Base-by-base conservation (phyloP, 2,113 vertebrate genomes). In the Geococcyx californianus region DNA sequence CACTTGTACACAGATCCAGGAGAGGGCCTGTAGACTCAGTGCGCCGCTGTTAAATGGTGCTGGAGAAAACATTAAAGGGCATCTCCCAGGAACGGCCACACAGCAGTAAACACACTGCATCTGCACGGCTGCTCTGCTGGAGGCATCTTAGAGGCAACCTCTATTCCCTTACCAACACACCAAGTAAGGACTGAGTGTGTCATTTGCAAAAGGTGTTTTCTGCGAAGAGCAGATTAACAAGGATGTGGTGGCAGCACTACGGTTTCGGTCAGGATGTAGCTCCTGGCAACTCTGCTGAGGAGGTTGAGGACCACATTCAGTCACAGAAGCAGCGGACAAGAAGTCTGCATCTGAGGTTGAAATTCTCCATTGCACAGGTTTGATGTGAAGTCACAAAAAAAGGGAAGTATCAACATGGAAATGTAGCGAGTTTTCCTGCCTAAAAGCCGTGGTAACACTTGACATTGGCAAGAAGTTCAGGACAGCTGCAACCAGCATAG, bases 21-120 rank as follows among this genome's bases (percentile, higher is more conserved):
- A 7, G 6, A 26, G 8, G 3, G 0, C 7, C 26, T 5, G 8
- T 19, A 34, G 13, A 4, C 20, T 31, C 60, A 42, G 34, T 0
- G 0, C 4, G 15, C 33, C 40, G 28, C 88, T 58, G 25, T 45
- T 45, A 62, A 33, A 14, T 51, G 20, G 3, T 13, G 29, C 33
- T 25, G 36, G 31, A 72, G 62, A 58, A 13, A 36, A 5, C 10
- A 14, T 16, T 42, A 14, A 75, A 68, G 51, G 38, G n/a, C n/a
- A n/a, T n/a, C n/a, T n/a, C n/a, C n/a, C n/a, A n/a, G n/a, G n/a
- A n/a, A n/a, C n/a, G n/a, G n/a, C n/a, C n/a, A n/a, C n/a, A n/a
- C n/a, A n/a, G n/a, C n/a, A n/a, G n/a, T n/a, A n/a, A n/a, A n/a
- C n/a, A n/a, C n/a, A n/a, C n/a, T n/a, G n/a, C n/a, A n/a, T n/a